Conservation (phyloP, 23 tunicate genomes). For the Trididemnum clinides region DNA sequence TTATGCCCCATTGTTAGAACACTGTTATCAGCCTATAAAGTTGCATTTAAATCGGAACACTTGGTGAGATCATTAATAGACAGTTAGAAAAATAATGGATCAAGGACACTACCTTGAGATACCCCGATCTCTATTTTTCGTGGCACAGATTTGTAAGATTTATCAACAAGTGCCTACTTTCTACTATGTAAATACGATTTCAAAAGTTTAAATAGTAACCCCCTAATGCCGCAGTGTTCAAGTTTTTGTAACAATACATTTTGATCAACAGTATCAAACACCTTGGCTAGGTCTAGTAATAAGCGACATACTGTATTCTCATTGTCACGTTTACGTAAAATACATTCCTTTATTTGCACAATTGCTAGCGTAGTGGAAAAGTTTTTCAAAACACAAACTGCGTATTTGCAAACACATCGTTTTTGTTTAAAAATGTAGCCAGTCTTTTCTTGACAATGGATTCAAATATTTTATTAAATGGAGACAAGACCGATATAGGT, state of each 20-base stretch:
- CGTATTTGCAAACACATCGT: too few relatives aligned
- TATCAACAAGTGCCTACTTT: too few relatives aligned
- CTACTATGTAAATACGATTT: too few relatives aligned
- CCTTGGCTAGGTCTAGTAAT: not conserved
- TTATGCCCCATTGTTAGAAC: not conserved
- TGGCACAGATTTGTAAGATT: too few relatives aligned
- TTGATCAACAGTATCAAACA: not conserved
- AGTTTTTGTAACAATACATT: not conserved
- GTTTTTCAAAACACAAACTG: too few relatives aligned
- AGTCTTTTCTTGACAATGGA: too few relatives aligned
- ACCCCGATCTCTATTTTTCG: not conserved
- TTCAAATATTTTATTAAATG: not conserved
- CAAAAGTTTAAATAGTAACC: too few relatives aligned
- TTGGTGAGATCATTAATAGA: not conserved
- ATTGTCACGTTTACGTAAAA: not conserved
- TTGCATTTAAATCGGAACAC: not conserved
- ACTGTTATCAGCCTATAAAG: not conserved
- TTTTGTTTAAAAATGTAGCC: too few relatives aligned
- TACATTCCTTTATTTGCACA: not conserved
- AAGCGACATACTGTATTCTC: not conserved
- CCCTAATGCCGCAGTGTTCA: not conserved
- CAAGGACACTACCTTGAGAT: not conserved
- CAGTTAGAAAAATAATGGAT: too few relatives aligned
- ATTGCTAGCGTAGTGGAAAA: not conserved
- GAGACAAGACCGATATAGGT: not conserved